Conservation (phyloP, 2,888 invertebrate genomes). For the Alcis repandata region DNA sequence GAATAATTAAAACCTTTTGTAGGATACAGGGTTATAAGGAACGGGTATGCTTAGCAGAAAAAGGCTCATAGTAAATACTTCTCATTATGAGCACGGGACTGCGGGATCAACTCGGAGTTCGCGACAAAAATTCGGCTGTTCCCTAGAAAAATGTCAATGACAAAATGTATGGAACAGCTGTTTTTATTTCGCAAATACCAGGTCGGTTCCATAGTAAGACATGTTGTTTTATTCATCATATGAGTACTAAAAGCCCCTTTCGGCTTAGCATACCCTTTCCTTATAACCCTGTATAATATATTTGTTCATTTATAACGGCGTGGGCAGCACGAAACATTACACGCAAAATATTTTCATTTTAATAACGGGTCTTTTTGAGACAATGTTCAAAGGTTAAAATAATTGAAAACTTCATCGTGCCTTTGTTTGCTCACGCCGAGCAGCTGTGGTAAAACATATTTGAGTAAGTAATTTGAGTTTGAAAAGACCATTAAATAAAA, state of each 20-base stretch:
- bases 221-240: not conserved
- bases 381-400: conserved; percentile 22
- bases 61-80: too few species aligned
- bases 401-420: conserved; percentile 13
- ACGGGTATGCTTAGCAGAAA: too few species aligned
- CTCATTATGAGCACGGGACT: too few species aligned
- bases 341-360: conserved; percentile 12
- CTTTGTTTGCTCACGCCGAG: conserved; percentile 10
- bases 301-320: not conserved
- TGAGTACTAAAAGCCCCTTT: too few species aligned
- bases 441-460: conserved; percentile 3
- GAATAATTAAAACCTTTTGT: not conserved
- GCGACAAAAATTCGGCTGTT: too few species aligned
- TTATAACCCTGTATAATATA: not conserved
- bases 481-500: not conserved
- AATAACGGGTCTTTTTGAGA: conserved; percentile 5
- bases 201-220: too few species aligned
- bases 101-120: too few species aligned
- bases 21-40: too few species aligned
- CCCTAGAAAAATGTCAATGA: too few species aligned
- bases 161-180: too few species aligned
- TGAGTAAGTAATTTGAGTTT: not conserved
- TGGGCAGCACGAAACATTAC: conserved; percentile 8
- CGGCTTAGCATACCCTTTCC: too few species aligned
- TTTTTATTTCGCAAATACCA: too few species aligned